These are phyloP conservation scores for Asobara japonica DNA, from an alignment of 1,140 invertebrate species.

Conservation along the genomic window DNA sequence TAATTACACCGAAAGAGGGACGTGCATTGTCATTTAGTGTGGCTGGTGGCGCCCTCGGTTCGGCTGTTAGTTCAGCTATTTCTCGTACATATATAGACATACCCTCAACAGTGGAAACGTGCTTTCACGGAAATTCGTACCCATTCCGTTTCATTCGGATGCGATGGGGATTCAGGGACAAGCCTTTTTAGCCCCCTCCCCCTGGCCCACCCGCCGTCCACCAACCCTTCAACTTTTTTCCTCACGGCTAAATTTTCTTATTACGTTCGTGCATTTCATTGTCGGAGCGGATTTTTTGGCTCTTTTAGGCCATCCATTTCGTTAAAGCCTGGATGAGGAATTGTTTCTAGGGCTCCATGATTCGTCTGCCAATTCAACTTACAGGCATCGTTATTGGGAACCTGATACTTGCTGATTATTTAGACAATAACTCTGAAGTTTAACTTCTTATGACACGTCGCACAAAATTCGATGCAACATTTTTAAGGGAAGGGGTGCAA, in stretches of 20 bases:
- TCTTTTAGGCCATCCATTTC: background rate
- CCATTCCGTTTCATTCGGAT: conserved; percentile 46
- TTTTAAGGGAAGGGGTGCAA: too few species aligned
- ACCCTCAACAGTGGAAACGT: conserved; percentile 15
- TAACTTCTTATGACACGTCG: too few species aligned
- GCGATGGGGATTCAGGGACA: conserved; percentile 20
- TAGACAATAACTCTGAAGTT: too few species aligned
- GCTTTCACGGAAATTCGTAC: conserved; percentile 41
- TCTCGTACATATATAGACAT: conserved; percentile 11
- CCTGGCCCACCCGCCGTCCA: background rate
- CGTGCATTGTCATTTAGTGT: conserved; percentile 49
- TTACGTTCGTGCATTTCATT: conserved; percentile 27
- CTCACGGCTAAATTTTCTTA: conserved; percentile 29
- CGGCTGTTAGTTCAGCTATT: conserved; percentile 35
- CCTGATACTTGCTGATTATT: too few species aligned
- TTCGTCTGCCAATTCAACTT: too few species aligned
- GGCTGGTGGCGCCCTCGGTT: conserved; percentile 20
- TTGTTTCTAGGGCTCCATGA: background rate
- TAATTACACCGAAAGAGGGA: conserved; percentile 53
- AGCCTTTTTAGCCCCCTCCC: background rate
- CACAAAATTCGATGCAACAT: too few species aligned
- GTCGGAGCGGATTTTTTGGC: background rate
- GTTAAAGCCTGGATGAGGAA: background rate
- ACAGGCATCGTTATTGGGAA: too few species aligned
- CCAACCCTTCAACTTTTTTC: background rate